Conservation (phyloP, 1,140 invertebrate genomes). For the Asobara japonica region DNA sequence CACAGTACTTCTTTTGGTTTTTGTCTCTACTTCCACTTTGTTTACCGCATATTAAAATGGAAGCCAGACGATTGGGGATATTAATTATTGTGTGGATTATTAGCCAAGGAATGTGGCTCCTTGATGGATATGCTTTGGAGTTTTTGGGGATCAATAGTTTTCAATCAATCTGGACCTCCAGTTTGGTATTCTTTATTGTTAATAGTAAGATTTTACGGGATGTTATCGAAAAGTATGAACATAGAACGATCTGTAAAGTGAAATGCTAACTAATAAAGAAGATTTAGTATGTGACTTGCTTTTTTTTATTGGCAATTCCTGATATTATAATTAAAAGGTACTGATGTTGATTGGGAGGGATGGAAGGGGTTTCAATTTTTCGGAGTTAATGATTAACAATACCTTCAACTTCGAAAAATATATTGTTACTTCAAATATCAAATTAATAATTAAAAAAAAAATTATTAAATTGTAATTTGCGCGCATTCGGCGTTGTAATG, state of each 20-base stretch:
- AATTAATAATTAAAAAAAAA: no score
- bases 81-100: slow-evolving; percentile 76
- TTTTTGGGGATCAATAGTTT: slow-evolving; percentile 88
- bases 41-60: slow-evolving; percentile 73
- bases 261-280: neutral
- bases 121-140: slow-evolving; percentile 90
- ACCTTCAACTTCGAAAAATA: no score
- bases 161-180: slow-evolving; percentile 79
- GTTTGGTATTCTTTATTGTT: slow-evolving; percentile 79
- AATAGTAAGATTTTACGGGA: slow-evolving; percentile 80
- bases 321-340: no score
- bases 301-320: no score
- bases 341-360: no score
- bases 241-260: neutral
- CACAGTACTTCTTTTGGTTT: slow-evolving; percentile 99
- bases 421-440: no score
- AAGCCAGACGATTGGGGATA: slow-evolving; percentile 62
- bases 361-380: no score
- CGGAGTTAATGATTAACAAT: no score
- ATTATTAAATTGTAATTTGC: no score
- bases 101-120: slow-evolving; percentile 88
- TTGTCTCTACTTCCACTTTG: slow-evolving; percentile 85
- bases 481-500: no score
- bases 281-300: no score
- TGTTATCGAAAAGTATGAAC: slow-evolving; percentile 71